Conservation (phyloP, 2,113 vertebrate species). For the Pangasianodon hypophthalmus region DNA sequence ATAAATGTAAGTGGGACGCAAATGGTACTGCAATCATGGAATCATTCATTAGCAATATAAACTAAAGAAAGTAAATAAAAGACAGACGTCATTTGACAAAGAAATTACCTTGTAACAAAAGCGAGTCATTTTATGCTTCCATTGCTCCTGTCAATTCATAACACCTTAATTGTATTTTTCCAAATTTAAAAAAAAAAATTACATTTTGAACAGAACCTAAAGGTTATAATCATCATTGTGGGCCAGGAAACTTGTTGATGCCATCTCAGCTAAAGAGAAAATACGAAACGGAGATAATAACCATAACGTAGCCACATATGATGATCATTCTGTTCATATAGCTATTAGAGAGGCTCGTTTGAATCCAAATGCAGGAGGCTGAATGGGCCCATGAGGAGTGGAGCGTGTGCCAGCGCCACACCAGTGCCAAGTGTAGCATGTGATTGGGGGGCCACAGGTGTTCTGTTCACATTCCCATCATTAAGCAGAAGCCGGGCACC, state of each 20-base stretch:
- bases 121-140: neutral
- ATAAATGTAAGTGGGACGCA: neutral
- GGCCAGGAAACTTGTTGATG: constrained; percentile 8
- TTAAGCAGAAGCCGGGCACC: constrained; percentile 62
- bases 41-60: neutral
- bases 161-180: neutral
- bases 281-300: constrained; percentile 38
- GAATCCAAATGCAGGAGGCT: constrained; percentile 42
- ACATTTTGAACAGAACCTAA: neutral
- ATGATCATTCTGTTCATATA: constrained; percentile 39
- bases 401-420: constrained; percentile 13
- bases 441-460: constrained; percentile 68
- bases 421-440: constrained; percentile 46
- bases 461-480: constrained; percentile 66
- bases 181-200: neutral
- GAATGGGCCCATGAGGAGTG: constrained; percentile 47
- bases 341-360: constrained; percentile 51
- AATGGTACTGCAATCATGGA: neutral
- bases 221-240: neutral
- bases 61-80: neutral
- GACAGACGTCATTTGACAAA: neutral
- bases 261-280: constrained; percentile 12
- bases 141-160: neutral
- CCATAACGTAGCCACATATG: constrained; percentile 33
- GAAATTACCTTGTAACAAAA: neutral